These are phyloP conservation scores for Sclerurus mexicanus DNA, from an alignment of 2,113 vertebrate genomes.

Conservation along the genomic window DNA sequence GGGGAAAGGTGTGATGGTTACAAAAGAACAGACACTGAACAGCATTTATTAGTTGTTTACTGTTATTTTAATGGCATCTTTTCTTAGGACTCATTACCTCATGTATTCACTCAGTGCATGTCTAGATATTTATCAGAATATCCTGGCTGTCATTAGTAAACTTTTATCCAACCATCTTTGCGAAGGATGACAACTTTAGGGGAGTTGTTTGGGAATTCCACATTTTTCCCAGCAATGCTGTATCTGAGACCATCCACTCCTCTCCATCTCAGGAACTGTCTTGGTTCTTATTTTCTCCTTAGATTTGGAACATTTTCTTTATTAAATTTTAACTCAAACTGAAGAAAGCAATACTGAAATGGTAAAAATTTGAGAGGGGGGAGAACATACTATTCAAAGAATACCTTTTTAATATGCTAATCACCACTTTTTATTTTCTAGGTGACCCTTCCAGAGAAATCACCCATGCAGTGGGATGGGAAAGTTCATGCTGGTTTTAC, in stretches of 20 bases:
- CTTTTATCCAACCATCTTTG: neutral
- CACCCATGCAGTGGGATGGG: constrained; percentile 94
- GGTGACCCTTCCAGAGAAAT: constrained; percentile 74
- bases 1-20: neutral
- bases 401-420: neutral
- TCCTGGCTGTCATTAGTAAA: neutral
- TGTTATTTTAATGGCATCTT: neutral
- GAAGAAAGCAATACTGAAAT: neutral
- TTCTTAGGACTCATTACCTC: neutral
- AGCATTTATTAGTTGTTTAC: neutral
- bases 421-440: neutral
- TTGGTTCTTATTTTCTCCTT: neutral
- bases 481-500: constrained; percentile 86
- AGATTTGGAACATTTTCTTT: neutral
- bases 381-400: neutral
- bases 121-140: neutral
- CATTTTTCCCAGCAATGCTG: rapidly evolving
- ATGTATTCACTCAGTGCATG: neutral
- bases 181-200: neutral
- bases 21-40: neutral
- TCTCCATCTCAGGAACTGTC: neutral
- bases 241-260: neutral
- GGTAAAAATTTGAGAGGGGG: neutral
- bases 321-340: neutral
- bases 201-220: neutral